Evolutionary conservation across 2,888 invertebrate genomes (phyloP), one percentile per base, ranked within the genome.

Genomic region (Schizotus pectinicornis): DNA sequence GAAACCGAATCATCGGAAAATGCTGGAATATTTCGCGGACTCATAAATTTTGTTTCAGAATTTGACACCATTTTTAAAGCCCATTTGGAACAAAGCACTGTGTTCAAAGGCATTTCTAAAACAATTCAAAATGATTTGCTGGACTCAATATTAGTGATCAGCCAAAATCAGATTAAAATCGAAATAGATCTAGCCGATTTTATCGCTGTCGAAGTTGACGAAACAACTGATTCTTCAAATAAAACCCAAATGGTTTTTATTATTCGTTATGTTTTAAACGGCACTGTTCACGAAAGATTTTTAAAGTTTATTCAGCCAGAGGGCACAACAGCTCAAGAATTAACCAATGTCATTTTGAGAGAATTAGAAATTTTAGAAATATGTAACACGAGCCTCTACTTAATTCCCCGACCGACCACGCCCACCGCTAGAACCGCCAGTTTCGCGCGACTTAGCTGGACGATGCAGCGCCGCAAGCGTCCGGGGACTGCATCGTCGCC

Each of bases 1-100:
- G 70, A 69, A 63, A 60, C 52, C 6, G 47, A 52, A 30, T 7
- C 47, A 11, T 50, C 39, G 22, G 30, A 42, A 42, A 63, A 56
- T 41, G 50, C 41, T 9, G 51, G 57, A 12, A 54, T 57, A 32
- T 62, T 53, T 37, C n/a, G 37, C 9, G 60, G 51, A 2, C 36
- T 62, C 5, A 51, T 62, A 8, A 41, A 60, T 41, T 60, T 60
- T 34, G 41, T 42, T 11, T 48, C 59, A n/a, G 56, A 62, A 51
- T 34, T 59, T 12, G 62, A 62, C 33, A 7, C 30, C 6, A 42
- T 43, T 13, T 11, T 62, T 3, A 34, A 11, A 9, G 22, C 13
- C 45, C 61, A 61, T 38, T 3, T 59, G 6, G 2, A 54, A 37
- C 11, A 49, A 5, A 7, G 50, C 7, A 37, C 43, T 11, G 49